Base-by-base conservation (phyloP, 2,888 invertebrate species). In the Brachyptera putata region DNA sequence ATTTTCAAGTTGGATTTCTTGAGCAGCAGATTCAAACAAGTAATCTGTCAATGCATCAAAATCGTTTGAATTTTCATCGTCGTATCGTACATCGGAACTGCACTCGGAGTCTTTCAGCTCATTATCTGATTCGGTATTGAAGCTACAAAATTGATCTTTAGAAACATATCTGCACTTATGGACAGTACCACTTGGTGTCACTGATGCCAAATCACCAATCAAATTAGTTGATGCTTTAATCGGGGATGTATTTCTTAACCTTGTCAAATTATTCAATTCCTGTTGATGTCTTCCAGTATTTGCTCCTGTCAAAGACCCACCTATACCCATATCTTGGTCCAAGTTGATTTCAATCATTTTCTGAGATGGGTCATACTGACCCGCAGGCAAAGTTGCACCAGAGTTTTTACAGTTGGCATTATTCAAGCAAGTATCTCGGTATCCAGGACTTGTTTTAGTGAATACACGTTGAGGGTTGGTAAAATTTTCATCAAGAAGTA, bases 31-130 rank as follows among this genome's bases (percentile, higher is more conserved):
- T 36, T 73, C 72, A 58, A 83, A 58, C 21, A 61, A 39, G 26
- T 56, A 78, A 65, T 84, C 83, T 24, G 74, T 75, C 39, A 46
- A n/a, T 4, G 37, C 39, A 66, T 84, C 83, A 66, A 83, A 83
- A 67, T 84, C 80, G 46, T 79, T 5, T 18, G 43, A 18, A 21
- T 11, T 43, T n/a, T 43, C 43, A 39, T 39, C 39, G 43, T 43
- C 43, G 21, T 7, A 11, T 7, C 30, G 30, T 5, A 11, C 7
- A 30, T 30, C 30, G 7, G 30, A 5, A 11, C 5, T 11, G 11
- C 7, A 7, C 11, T 30, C 11, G 30, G 30, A 30, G 11, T 30
- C 30, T 7, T 7, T 30, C n/a, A n/a, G n/a, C n/a, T n/a, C n/a
- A n/a, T n/a, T n/a, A n/a, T n/a, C n/a, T n/a, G n/a, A n/a, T n/a